Evolutionary conservation across 2,113 vertebrate genomes (phyloP), one percentile per base, ranked within the genome.

Genomic region (Corvus moneduloides): DNA sequence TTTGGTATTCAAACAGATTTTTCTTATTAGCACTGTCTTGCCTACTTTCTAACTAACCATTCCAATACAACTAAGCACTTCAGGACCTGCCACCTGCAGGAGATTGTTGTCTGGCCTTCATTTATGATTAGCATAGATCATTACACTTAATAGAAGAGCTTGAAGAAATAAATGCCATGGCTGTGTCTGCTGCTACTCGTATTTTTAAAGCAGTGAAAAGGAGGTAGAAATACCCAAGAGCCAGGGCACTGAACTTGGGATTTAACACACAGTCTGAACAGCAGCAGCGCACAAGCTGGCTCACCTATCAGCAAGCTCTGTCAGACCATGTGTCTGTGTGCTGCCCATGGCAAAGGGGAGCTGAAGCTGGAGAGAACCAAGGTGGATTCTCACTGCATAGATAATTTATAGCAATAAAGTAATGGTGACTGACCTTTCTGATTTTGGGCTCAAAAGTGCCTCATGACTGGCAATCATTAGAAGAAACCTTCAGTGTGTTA

Each of bases 101-200:
- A 84, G 20, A 62, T 44, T 43, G 6, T 24, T 63, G 6, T 30
- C 41, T n/a, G n/a, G 2, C 16, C 33, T 72, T 78, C 33, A 33
- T 85, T 63, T 68, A 21, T 39, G 24, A 26, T 58, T 82, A 71
- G 13, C 14, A 41, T 12, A 44, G 16, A 49, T 24, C 3, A 75
- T 51, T 62, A 24, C 18, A 43, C 26, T 37, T 71, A 24, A 33
- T 3, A 79, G 39, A 82, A 79, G 7, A 92, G 8, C 27, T 30
- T 56, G 19, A 61, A 41, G 10, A 88, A 79, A 61, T 13, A 6
- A 52, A 63, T 13, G 3, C 1, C 27, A 15, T 8, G 21, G 21
- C 4, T 0, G 0, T 84, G 43, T 46, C 39, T 82, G 22, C 13
- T 88, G 27, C 7, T 62, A 27, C 2, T 44, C 1, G 0, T n/a